These are phyloP conservation scores for Mustelus asterias DNA, from an alignment of 2,113 vertebrate genomes.

Conservation along the genomic window DNA sequence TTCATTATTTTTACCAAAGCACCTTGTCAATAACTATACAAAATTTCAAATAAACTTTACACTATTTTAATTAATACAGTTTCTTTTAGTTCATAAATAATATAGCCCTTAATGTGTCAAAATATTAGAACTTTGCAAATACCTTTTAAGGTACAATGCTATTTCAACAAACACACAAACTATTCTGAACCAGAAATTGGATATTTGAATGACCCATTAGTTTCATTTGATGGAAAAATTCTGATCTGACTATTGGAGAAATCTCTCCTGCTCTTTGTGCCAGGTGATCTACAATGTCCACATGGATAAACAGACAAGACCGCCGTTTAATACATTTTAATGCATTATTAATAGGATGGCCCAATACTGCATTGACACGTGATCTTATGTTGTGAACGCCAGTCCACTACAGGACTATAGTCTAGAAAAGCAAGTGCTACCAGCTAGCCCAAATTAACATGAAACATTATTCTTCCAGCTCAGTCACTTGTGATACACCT, in stretches of 20 bases:
- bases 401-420: neutral
- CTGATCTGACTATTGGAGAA: neutral
- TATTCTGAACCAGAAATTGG: neutral
- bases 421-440: neutral
- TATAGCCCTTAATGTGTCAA: neutral
- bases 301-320: neutral
- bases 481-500: neutral
- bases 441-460: neutral
- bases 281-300: neutral
- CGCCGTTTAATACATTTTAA: neutral
- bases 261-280: neutral
- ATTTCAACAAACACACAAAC: neutral
- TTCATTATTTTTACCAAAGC: conserved; percentile 29
- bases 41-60: conserved; percentile 34
- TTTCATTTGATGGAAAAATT: neutral
- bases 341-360: neutral
- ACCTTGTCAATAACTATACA: neutral
- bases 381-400: neutral
- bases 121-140: neutral
- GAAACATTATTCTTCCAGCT: neutral
- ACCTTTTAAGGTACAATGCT: neutral
- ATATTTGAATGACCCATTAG: neutral
- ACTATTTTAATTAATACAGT: conserved; percentile 26
- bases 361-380: neutral
- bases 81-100: neutral